Evolutionary conservation across 2,113 vertebrate species (phyloP), one percentile per base, ranked within the genome.

Genomic region (Vulpes lagopus): DNA sequence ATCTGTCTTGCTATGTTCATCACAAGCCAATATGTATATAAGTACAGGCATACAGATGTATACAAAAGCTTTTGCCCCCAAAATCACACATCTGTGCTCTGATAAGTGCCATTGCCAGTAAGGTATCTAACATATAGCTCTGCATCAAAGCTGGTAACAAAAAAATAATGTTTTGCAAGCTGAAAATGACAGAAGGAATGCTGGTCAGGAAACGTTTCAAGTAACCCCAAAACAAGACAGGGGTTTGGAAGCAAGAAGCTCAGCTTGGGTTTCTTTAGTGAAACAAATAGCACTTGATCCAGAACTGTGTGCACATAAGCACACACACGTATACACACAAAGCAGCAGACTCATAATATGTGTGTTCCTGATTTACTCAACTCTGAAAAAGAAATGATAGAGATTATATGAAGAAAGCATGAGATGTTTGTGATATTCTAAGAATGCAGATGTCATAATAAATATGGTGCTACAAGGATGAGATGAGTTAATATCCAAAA

Each of bases 61-160:
- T 55, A 79, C 15, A 80, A 78, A 92, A 76, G 32, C 0, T 91
- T 67, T 97, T 32, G 22, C 95, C 74, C 64, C 64, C 5, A 83
- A 97, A 73, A 73, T 92, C 51, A 80, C 2, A 86, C 79, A 67
- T 82, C 64, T 73, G 76, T 64, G 17, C 74, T 94, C 91, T 89
- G 38, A 20, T 0, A 57, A 95, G 32, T 91, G 59, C 91, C 96
- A 65, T 59, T 80, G 90, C 91, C 97, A 95, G 96, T 43, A 79
- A 97, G 96, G 97, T 98, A 98, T 97, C 98, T 98, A 96, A 98
- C 96, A 80, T 95, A 67, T 59, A 95, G 71, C 38, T 95, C 87
- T 95, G 65, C 78, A 94, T 90, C 65, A 89, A 94, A 97, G 90
- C 85, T 96, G 97, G 97, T 92, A 97, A 97, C 30, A 91, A 51